Evolutionary conservation across 1,140 invertebrate species (phyloP).

Genomic region (Pissodes strobi): DNA sequence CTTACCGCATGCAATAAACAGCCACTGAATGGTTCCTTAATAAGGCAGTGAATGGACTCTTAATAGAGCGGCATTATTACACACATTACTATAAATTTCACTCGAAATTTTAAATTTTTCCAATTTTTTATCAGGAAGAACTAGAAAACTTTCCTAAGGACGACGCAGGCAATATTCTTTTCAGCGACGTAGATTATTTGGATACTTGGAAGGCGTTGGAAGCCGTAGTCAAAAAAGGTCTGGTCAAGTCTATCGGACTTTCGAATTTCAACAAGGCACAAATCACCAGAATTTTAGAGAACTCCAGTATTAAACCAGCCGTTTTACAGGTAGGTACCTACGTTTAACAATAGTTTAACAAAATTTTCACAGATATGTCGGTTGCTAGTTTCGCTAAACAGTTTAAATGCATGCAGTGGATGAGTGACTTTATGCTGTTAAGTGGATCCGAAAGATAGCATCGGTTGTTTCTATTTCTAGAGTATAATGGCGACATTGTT

Average conservation of each 20-base stretch:
- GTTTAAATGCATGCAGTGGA: too few species aligned
- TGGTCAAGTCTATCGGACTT: constrained; percentile 79
- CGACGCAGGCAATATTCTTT: constrained; percentile 57
- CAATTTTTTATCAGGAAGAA: constrained; percentile 28
- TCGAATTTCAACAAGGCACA: constrained; percentile 91
- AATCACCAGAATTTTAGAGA: constrained; percentile 65
- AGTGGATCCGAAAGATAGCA: too few species aligned
- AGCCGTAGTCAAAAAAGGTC: constrained; percentile 70
- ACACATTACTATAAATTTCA: too few species aligned
- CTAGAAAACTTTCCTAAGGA: background rate
- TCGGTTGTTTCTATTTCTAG: too few species aligned
- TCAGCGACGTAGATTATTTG: constrained; percentile 73
- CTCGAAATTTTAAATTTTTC: too few species aligned
- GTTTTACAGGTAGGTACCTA: constrained; percentile 37
- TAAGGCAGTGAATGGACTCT: too few species aligned
- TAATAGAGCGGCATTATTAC: too few species aligned
- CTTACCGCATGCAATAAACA: too few species aligned
- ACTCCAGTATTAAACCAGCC: constrained; percentile 31
- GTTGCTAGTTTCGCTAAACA: background rate
- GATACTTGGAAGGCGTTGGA: constrained; percentile 93
- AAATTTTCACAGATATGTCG: background rate
- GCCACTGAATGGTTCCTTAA: too few species aligned
- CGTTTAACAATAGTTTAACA: background rate
- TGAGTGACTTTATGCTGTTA: too few species aligned
- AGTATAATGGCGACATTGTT: too few species aligned